Evolutionary conservation across 2,797 vertebrate genomes (phyloP).

Genomic region (Austrolebias charrua): DNA sequence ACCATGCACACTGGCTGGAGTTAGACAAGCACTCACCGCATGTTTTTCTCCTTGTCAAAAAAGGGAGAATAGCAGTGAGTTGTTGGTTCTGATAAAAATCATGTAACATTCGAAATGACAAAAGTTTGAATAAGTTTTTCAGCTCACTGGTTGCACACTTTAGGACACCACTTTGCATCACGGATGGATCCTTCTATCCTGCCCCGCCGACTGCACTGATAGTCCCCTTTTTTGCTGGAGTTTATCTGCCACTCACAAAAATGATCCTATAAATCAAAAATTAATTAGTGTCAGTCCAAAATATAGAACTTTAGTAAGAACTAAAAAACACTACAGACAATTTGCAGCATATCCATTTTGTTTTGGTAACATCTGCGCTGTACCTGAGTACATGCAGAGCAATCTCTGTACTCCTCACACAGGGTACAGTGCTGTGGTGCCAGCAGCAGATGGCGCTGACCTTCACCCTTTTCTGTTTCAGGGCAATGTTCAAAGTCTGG

Average conservation of each 20-base stretch:
- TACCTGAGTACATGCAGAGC: slow-evolving; percentile 89
- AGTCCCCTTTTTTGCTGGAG: slow-evolving; percentile 89
- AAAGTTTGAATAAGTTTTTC: slow-evolving; percentile 7
- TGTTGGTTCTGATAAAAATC: neutral
- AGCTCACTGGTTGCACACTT: slow-evolving; percentile 90
- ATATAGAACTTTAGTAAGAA: neutral
- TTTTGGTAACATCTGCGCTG: slow-evolving; percentile 1
- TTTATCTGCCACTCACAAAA: slow-evolving; percentile 93
- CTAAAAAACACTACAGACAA: neutral
- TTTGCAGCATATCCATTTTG: neutral
- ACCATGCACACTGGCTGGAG: slow-evolving; percentile 96
- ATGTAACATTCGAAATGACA: neutral
- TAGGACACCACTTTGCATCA: slow-evolving; percentile 81
- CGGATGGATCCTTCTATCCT: slow-evolving; percentile 86
- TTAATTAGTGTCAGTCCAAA: slow-evolving; percentile 3
- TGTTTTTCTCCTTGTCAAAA: slow-evolving; percentile 80
- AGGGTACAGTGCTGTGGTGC: slow-evolving; percentile 85
- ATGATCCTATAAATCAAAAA: slow-evolving; percentile 77
- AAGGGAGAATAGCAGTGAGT: neutral
- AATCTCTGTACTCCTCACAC: slow-evolving; percentile 92
- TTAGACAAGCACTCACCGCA: slow-evolving; percentile 91
- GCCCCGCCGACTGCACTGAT: slow-evolving; percentile 88
- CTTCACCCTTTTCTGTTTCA: slow-evolving; percentile 64
- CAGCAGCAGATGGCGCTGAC: slow-evolving; percentile 81
- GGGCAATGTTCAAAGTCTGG: slow-evolving; percentile 63